These are phyloP conservation scores for Hippocampus kuda DNA, from an alignment of 2,797 vertebrate species.

Conservation along the genomic window DNA sequence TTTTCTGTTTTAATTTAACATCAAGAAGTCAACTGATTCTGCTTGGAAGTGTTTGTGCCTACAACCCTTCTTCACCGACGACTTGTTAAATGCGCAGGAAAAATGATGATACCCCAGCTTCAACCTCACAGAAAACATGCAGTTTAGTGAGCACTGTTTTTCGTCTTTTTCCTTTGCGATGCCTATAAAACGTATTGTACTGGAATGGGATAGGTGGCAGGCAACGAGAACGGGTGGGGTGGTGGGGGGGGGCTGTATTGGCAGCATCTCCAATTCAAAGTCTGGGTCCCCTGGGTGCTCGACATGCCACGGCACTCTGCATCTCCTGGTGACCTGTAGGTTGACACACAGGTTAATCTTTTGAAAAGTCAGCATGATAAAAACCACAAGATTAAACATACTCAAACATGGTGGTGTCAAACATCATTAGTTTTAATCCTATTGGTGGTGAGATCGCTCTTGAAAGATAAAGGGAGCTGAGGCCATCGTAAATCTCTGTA, in stretches of 20 bases:
- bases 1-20: constrained; percentile 48
- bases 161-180: constrained; percentile 37
- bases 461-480: constrained; percentile 67
- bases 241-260: too few species aligned
- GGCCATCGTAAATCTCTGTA: constrained; percentile 52
- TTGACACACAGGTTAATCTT: constrained; percentile 59
- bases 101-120: constrained; percentile 22
- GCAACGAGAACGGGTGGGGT: background rate
- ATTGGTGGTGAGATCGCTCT: constrained; percentile 66
- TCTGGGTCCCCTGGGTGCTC: constrained; percentile 39
- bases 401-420: constrained; percentile 61
- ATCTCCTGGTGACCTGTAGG: constrained; percentile 33
- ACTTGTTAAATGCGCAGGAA: constrained; percentile 29
- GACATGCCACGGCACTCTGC: constrained; percentile 57
- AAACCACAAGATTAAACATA: constrained; percentile 59
- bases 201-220: constrained; percentile 30
- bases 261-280: constrained; percentile 48
- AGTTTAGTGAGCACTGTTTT: constrained; percentile 35
- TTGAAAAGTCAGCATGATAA: constrained; percentile 72
- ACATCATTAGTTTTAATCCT: constrained; percentile 71
- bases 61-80: constrained; percentile 31
- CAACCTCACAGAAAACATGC: constrained; percentile 24
- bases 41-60: constrained; percentile 14
- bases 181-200: constrained; percentile 50
- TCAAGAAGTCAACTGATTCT: constrained; percentile 50